Percentiles rank a stretch among this genome's conserved stretches.
Evolutionary conservation across 2,797 vertebrate genomes (phyloP).

Genomic region (Melanotaenia trifasciata): DNA sequence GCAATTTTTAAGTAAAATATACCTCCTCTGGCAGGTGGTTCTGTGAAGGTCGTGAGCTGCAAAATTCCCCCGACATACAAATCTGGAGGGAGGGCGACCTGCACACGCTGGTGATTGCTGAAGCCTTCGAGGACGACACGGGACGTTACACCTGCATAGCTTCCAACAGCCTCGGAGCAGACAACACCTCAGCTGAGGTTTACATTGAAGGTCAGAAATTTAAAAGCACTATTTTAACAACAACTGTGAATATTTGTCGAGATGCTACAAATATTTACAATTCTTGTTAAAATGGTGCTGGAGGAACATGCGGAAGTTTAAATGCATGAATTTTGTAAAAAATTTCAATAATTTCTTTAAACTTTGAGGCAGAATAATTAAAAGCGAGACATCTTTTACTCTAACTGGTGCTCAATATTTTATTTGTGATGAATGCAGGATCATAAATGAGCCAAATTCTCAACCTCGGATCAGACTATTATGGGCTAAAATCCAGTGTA

Average conservation of each 20-base stretch:
- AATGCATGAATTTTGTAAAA: neutral
- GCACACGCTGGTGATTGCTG: constrained; percentile 91
- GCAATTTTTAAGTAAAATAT: neutral
- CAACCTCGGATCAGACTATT: too few species aligned
- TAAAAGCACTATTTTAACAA: neutral
- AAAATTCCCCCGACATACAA: constrained; percentile 92
- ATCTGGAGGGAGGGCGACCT: constrained; percentile 89
- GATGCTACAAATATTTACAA: neutral
- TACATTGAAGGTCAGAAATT: constrained; percentile 92
- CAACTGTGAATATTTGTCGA: neutral
- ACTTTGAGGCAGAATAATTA: neutral
- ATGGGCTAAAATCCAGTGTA: too few species aligned
- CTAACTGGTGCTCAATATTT: too few species aligned
- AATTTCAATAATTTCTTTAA: neutral
- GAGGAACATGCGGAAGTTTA: neutral
- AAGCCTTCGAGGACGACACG: constrained; percentile 99
- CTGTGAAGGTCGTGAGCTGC: constrained; percentile 95
- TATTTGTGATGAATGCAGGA: too few species aligned
- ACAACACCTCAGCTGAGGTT: constrained; percentile 96
- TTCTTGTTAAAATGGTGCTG: too few species aligned
- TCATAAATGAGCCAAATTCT: too few species aligned
- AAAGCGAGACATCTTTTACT: neutral
- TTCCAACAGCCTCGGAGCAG: constrained; percentile 92
- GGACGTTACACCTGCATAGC: constrained; percentile 97
- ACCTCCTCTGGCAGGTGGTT: constrained; percentile 89